A percentile compares a stretch with the other conserved stretches of the same genome.
These are phyloP conservation scores for Drosophila sp. DNA, from an alignment of 1,140 invertebrate genomes.

Conservation along the genomic window DNA sequence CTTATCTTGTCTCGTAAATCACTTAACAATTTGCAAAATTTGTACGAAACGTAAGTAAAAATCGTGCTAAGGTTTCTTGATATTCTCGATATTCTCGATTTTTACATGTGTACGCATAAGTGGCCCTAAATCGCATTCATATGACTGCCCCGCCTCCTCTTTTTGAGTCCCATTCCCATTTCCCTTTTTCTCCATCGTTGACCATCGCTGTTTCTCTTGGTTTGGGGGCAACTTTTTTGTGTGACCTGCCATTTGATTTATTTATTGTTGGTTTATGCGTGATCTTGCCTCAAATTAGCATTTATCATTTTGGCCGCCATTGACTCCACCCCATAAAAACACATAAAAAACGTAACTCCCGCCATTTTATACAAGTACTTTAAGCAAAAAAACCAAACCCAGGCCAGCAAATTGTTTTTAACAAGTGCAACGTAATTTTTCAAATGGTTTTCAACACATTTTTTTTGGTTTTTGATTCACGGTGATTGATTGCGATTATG, in stretches of 20 bases:
- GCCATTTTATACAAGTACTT: slow-evolving; percentile 29
- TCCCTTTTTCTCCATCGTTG: neutral
- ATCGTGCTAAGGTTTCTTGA: slow-evolving; percentile 73
- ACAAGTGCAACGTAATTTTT: slow-evolving; percentile 79
- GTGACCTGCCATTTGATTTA: slow-evolving; percentile 81
- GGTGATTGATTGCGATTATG: slow-evolving; percentile 80
- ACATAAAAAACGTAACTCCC: slow-evolving; percentile 28
- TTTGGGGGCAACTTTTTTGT: slow-evolving; percentile 67
- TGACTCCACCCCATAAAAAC: slow-evolving; percentile 34
- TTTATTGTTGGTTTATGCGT: slow-evolving; percentile 84
- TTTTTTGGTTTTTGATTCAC: neutral
- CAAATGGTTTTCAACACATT: slow-evolving; percentile 50
- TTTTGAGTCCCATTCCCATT: neutral
- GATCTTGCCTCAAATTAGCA: slow-evolving; percentile 84
- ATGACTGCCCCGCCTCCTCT: slow-evolving; percentile 43
- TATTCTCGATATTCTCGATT: slow-evolving; percentile 39
- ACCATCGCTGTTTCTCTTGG: neutral
- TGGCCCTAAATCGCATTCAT: slow-evolving; percentile 84
- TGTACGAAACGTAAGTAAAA: slow-evolving; percentile 64
- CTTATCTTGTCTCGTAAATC: slow-evolving; percentile 84
- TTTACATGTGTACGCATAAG: slow-evolving; percentile 83
- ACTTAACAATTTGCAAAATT: slow-evolving; percentile 84
- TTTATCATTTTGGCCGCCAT: slow-evolving; percentile 71
- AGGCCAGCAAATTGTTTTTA: slow-evolving; percentile 66
- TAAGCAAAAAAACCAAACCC: neutral